These are phyloP conservation scores for Rhabdornis inornatus DNA, from an alignment of 2,113 vertebrate species.

Conservation along the genomic window DNA sequence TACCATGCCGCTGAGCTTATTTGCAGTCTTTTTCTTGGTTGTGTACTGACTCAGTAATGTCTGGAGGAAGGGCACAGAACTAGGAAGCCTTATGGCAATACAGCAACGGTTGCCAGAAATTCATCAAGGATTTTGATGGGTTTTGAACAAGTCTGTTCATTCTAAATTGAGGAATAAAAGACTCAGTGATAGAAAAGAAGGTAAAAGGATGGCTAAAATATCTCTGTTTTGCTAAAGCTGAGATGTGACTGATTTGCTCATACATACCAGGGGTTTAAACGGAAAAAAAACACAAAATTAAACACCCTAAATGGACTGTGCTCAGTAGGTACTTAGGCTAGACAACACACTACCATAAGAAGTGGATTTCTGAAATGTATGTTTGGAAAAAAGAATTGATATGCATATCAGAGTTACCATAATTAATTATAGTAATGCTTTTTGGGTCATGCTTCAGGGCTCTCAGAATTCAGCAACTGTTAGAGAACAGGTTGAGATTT, in stretches of 20 bases:
- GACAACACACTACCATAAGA: background rate
- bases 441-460: constrained; percentile 37
- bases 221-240: background rate
- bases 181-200: background rate
- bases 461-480: constrained; percentile 32
- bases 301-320: background rate
- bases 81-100: constrained; percentile 39
- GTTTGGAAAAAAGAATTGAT: constrained; percentile 5
- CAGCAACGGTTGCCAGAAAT: constrained; percentile 44
- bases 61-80: constrained; percentile 25
- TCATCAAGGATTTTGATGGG: constrained; percentile 9
- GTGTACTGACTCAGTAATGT: background rate
- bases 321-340: background rate
- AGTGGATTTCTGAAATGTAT: background rate
- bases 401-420: constrained; percentile 29
- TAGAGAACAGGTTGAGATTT: background rate
- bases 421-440: constrained; percentile 52
- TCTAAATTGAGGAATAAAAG: background rate
- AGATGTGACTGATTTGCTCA: background rate
- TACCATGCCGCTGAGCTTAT: background rate
- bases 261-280: background rate
- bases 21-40: background rate
- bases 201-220: fast-evolving
- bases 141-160: constrained; percentile 8
- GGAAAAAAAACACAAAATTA: background rate